Base-by-base conservation (phyloP, 1,140 invertebrate genomes). In the Paracyclopina nana region DNA sequence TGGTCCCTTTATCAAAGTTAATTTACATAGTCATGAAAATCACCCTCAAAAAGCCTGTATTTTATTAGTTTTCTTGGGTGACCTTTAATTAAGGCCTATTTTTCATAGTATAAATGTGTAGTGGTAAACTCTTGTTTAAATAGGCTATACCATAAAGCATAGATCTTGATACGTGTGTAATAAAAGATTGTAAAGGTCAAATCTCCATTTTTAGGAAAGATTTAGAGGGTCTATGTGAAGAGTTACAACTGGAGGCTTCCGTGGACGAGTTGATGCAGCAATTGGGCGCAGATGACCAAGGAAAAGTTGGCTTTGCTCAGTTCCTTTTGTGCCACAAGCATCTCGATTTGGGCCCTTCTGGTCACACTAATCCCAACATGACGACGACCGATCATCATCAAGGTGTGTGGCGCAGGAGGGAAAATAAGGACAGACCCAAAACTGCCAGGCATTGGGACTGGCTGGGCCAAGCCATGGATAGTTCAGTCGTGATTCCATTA, bases 251-350 rank as follows among this genome's bases (percentile, higher is more conserved):
- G 45, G 28, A 48, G 16, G 45, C 27, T 12, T 48, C 45, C 27
- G 45, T 48, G 25, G 45, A 48, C 28, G 25, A 22, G 11, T 27
- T 48, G 22, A 24, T 48, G 25, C 27, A 16, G 14, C 45, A 48
- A 29, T 27, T 48, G 45, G 45, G 45, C 24, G 45, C 45, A 14
- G 45, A 29, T 14, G 27, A 24, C 12, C 11, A 6, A 12, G 45
- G 45, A 29, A 22, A 28, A 28, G 30, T 48, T 25, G 27, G 24
- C 28, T 48, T 24, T 30, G 9, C 45, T 2, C 25, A 48, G 22
- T 48, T 48, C 27, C 20, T 42, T 29, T n/a, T 16, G 34, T 38
- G n/a, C n/a, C n/a, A 38, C n/a, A 38, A 38, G 34, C 34, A 38
- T 16, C 14, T 38, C 20, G 34, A n/a, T 20, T 38, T 38, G 34